Percentiles rank a stretch among this genome's conserved stretches.
phyloP scores from a whole-genome alignment of 2,797 vertebrate genomes.

The Pseudomugil gertrudae region DNA sequence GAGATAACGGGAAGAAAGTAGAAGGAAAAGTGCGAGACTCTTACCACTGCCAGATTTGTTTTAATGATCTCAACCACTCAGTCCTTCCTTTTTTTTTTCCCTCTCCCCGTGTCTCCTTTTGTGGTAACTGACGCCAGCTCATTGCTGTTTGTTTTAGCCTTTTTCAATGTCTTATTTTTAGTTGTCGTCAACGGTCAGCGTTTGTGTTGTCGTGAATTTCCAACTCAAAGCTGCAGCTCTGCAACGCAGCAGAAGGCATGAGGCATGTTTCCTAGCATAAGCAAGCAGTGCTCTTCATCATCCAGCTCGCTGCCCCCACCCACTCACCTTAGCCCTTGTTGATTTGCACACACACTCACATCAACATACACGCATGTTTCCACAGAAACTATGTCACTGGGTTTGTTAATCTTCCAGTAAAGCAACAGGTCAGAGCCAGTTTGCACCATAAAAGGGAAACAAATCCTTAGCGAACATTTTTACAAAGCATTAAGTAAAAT shows the following conservation, averaged over 20 bases:
- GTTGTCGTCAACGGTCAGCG: constrained; percentile 63
- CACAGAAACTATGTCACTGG: constrained; percentile 36
- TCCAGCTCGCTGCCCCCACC: background rate
- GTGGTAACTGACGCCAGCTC: constrained; percentile 82
- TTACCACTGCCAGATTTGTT: constrained; percentile 70
- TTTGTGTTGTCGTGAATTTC: constrained; percentile 74
- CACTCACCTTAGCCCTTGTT: constrained; percentile 15
- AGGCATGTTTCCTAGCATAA: constrained; percentile 55
- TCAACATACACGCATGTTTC: constrained; percentile 41
- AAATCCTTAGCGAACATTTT: constrained; percentile 26
- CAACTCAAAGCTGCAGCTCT: constrained; percentile 56
- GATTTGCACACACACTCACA: constrained; percentile 44
- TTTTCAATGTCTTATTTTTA: constrained; percentile 74
- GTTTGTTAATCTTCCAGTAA: constrained; percentile 52
- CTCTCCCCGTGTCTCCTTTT: constrained; percentile 45
- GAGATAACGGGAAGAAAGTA: constrained; percentile 48
- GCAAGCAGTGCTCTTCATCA: constrained; percentile 33
- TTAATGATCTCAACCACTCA: constrained; percentile 61
- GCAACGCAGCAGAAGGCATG: constrained; percentile 22
- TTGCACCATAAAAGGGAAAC: constrained; percentile 58
- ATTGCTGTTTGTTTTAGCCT: constrained; percentile 84
- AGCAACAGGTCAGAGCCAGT: constrained; percentile 61
- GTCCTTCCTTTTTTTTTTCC: constrained; percentile 44
- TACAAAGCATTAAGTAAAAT: constrained; percentile 41
- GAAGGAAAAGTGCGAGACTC: constrained; percentile 51